Percentiles rank a stretch among this genome's conserved stretches.
Evolutionary conservation across 2,113 vertebrate genomes (phyloP).

Genomic region (Albula glossodonta): DNA sequence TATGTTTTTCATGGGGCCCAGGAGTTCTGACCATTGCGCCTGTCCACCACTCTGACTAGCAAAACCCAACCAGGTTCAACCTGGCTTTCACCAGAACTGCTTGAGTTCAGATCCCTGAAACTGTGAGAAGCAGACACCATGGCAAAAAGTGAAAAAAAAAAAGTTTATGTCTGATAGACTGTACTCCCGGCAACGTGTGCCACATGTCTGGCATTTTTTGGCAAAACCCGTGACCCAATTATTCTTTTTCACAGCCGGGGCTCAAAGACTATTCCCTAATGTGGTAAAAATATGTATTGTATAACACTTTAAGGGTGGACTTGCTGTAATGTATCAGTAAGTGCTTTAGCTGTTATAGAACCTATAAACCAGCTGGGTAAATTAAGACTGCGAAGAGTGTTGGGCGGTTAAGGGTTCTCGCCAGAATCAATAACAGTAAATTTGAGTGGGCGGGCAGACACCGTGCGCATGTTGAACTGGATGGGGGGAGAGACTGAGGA

Average conservation of each 20-base stretch:
- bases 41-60: too few species aligned
- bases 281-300: constrained; percentile 1
- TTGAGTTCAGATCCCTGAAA: not conserved
- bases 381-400: not conserved
- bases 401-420: not conserved
- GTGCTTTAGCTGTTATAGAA: not conserved
- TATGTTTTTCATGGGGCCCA: too few species aligned
- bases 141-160: not conserved
- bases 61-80: not conserved
- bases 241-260: not conserved
- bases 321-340: not conserved
- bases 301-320: not conserved
- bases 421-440: not conserved
- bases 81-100: not conserved
- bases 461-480: not conserved
- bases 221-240: not conserved
- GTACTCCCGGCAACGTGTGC: not conserved
- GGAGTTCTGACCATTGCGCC: too few species aligned
- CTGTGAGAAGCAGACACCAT: not conserved
- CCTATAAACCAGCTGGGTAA: not conserved
- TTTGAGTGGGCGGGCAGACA: not conserved
- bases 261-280: not conserved
- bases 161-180: not conserved
- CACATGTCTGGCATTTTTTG: not conserved
- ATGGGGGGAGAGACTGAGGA: not conserved